A percentile compares a stretch with the other conserved stretches of the same genome.
Evolutionary conservation across 1,140 invertebrate genomes (phyloP).

Genomic region (Sycophila sp.): DNA sequence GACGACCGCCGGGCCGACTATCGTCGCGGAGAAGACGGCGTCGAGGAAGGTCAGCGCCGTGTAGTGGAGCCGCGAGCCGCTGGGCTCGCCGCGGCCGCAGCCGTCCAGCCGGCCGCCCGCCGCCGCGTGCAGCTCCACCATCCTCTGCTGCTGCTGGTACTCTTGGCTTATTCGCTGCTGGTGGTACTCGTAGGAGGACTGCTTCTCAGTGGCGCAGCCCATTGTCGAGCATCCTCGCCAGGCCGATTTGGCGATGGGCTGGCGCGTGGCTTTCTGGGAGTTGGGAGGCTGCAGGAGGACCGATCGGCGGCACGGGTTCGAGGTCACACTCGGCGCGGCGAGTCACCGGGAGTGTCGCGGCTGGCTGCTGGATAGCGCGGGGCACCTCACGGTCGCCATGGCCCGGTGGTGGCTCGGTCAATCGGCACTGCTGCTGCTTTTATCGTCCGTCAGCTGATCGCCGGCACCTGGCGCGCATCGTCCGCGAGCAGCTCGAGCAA

Average conservation of each 20-base stretch:
- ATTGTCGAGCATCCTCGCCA: background rate
- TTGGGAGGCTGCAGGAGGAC: too few species aligned
- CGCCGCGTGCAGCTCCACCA: slow-evolving; percentile 10
- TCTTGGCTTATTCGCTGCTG: too few species aligned
- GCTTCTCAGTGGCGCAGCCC: background rate
- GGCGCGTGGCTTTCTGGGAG: background rate
- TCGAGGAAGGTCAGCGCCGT: slow-evolving; percentile 76
- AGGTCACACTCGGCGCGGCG: background rate
- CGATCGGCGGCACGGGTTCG: too few species aligned
- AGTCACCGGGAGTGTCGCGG: background rate
- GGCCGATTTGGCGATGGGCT: background rate
- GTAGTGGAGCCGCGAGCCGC: slow-evolving; percentile 63
- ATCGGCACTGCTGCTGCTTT: too few species aligned
- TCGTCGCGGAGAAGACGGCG: slow-evolving; percentile 73
- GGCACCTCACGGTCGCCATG: background rate
- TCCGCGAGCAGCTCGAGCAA: background rate
- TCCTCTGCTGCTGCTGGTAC: background rate
- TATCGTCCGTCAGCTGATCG: too few species aligned
- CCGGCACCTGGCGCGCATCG: too few species aligned
- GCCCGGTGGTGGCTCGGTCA: background rate
- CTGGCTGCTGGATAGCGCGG: background rate
- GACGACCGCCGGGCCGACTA: slow-evolving; percentile 83
- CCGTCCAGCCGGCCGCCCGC: slow-evolving; percentile 48
- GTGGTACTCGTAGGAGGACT: background rate
- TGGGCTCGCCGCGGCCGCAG: slow-evolving; percentile 41